A percentile compares a stretch with the other conserved stretches of the same genome.
Conservation (phyloP, 2,888 invertebrate genomes). For the Brachyptera putata region DNA sequence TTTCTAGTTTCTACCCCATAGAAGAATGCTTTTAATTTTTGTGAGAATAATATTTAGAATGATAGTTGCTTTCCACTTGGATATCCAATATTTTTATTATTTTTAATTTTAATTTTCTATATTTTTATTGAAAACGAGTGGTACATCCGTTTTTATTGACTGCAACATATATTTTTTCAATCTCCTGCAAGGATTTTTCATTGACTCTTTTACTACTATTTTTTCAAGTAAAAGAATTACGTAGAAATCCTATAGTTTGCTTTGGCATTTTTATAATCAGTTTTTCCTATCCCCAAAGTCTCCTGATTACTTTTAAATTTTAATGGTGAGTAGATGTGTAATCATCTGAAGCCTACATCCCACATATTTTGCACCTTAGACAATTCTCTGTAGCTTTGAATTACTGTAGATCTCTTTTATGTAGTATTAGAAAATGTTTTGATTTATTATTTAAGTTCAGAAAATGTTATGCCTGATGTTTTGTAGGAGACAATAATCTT, state of each 20-base stretch:
- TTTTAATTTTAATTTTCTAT: neutral
- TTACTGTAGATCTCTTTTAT: conserved; percentile 19
- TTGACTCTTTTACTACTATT: no score
- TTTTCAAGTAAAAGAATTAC: no score
- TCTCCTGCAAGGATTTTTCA: neutral
- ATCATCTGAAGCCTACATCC: neutral
- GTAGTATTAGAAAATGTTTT: neutral
- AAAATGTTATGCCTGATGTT: conserved; percentile 13
- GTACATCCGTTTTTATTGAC: conserved; percentile 29
- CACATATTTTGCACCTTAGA: conserved; percentile 7
- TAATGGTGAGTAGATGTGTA: conserved; percentile 31
- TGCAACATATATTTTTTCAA: conserved; percentile 23
- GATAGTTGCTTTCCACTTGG: neutral
- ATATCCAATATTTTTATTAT: neutral
- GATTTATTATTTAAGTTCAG: neutral
- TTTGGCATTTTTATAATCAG: neutral
- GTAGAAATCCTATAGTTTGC: no score
- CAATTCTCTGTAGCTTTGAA: conserved; percentile 4
- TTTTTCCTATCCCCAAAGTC: conserved; percentile 39
- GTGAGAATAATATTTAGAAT: no score
- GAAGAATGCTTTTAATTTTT: neutral
- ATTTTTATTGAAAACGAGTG: no score
- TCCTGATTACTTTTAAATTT: conserved; percentile 38
- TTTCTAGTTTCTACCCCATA: no score
- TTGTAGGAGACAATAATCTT: conserved; percentile 22